Evolutionary conservation across 2,113 vertebrate genomes (phyloP).

Genomic region (Syngnathoides biaculeatus): DNA sequence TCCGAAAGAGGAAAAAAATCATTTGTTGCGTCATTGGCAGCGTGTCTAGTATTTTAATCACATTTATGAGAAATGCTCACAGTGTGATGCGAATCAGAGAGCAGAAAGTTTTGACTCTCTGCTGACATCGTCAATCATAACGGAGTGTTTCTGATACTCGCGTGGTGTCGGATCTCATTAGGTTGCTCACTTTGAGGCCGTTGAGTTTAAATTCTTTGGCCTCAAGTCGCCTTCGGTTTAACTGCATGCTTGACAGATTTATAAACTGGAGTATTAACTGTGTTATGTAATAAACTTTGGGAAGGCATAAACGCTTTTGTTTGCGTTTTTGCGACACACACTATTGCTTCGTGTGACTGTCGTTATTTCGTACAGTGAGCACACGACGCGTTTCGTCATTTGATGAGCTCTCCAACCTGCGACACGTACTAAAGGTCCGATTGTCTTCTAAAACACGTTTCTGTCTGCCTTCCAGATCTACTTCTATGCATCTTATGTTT

Average conservation of each 20-base stretch:
- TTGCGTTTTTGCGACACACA: not conserved
- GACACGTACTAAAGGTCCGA: not conserved
- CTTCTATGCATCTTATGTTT: constrained; percentile 83
- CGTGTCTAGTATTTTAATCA: not conserved
- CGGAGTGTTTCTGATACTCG: not conserved
- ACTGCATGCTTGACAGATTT: constrained; percentile 1
- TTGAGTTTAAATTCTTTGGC: not conserved
- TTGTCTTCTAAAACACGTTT: not conserved
- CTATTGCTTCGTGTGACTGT: too few relatives aligned
- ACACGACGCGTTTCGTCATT: too few relatives aligned
- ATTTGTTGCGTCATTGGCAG: not conserved
- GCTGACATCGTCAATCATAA: too few relatives aligned
- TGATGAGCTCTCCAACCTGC: too few relatives aligned
- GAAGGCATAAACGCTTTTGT: not conserved
- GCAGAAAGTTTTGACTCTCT: too few relatives aligned
- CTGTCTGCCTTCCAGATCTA: constrained; percentile 76
- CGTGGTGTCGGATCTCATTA: not conserved
- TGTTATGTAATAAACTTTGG: not conserved
- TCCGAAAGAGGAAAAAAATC: too few relatives aligned
- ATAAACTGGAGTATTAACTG: not conserved
- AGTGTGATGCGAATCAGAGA: too few relatives aligned
- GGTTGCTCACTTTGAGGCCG: not conserved
- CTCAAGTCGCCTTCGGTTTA: not conserved
- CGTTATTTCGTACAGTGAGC: not conserved
- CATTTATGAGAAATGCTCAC: too few relatives aligned